Evolutionary conservation across 64 coral and sea anemone genomes (phyloP), one percentile per base, ranked within the genome.

Genomic region (Pachyseris speciosa): DNA sequence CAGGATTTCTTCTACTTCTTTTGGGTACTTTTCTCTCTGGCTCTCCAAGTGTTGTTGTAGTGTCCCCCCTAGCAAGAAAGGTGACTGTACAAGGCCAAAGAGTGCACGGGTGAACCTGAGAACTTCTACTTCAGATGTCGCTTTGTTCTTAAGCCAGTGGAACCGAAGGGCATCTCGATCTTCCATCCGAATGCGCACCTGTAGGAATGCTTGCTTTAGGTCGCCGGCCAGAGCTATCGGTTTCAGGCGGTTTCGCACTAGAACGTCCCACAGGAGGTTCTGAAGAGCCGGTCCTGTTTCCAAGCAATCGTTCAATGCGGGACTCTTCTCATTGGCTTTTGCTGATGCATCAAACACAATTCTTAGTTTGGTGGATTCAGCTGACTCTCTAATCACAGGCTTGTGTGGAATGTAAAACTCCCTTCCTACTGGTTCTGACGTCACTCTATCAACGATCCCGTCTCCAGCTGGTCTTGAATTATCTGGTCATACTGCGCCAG

Each of bases 211-310:
- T 40, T 93, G 72, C 13, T 81, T 86, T 41, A 93, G 40, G 44
- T 93, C 91, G 42, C 72, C 91, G 17, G 72, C 75, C 45, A 93
- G 71, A 11, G 64, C 42, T 15, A 80, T 30, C n/a, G 83, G 72
- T 37, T 87, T 75, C 24, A 86, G 57, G 7, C 57, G 59, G 50
- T 80, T 87, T 24, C 74, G 32, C 16, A 87, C 73, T 0, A 87
- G 29, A 4, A 87, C 50, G 37, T 93, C 72, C 43, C 53, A 65
- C 24, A 93, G 17, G 9, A 66, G 19, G 48, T 76, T 85, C 20
- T 86, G 83, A 6, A 93, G 73, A 22, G 83, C 83, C 15, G 91
- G 83, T 25, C 91, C 83, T 2, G 83, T 93, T 8, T 87, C 91
- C 44, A 93, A 67, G 19, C 91, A 87, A 12, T 93, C 60, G 31